Evolutionary conservation across 2,888 invertebrate genomes (phyloP).

Genomic region (Ochlodes sylvanus): DNA sequence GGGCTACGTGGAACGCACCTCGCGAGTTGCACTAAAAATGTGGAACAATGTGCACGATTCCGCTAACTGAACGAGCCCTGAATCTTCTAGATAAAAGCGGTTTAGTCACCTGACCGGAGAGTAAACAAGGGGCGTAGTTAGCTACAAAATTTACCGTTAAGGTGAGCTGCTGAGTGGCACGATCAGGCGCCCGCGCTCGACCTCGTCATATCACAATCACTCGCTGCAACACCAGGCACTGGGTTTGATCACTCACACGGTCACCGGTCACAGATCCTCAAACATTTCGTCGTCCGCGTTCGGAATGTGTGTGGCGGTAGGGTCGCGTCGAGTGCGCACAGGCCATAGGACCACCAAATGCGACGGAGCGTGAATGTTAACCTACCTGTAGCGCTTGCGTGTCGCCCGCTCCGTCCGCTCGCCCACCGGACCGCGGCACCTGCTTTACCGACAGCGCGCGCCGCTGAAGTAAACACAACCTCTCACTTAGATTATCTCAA

Average conservation of each 20-base stretch:
- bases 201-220: slow-evolving; percentile 66
- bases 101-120: slow-evolving; percentile 72
- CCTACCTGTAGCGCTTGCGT: slow-evolving; percentile 84
- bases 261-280: slow-evolving; percentile 69
- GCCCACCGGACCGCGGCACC: slow-evolving; percentile 65
- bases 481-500: slow-evolving; percentile 44
- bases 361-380: slow-evolving; percentile 82
- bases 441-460: slow-evolving; percentile 68
- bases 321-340: slow-evolving; percentile 56
- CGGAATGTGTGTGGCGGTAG: slow-evolving; percentile 61
- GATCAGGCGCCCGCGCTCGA: slow-evolving; percentile 62
- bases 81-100: slow-evolving; percentile 46
- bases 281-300: slow-evolving; percentile 69
- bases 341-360: slow-evolving; percentile 79
- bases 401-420: slow-evolving; percentile 65
- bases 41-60: slow-evolving; percentile 39
- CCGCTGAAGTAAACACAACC: slow-evolving; percentile 69
- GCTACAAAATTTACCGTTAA: slow-evolving; percentile 81
- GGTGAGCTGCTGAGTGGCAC: slow-evolving; percentile 68
- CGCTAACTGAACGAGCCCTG: slow-evolving; percentile 39
- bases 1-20: slow-evolving; percentile 61
- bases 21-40: slow-evolving; percentile 46
- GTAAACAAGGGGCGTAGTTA: slow-evolving; percentile 68
- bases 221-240: slow-evolving; percentile 63
- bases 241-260: slow-evolving; percentile 72